Evolutionary conservation across 2,888 invertebrate genomes (phyloP), one percentile per base, ranked within the genome.

Genomic region (Scaptomyza tumidula): DNA sequence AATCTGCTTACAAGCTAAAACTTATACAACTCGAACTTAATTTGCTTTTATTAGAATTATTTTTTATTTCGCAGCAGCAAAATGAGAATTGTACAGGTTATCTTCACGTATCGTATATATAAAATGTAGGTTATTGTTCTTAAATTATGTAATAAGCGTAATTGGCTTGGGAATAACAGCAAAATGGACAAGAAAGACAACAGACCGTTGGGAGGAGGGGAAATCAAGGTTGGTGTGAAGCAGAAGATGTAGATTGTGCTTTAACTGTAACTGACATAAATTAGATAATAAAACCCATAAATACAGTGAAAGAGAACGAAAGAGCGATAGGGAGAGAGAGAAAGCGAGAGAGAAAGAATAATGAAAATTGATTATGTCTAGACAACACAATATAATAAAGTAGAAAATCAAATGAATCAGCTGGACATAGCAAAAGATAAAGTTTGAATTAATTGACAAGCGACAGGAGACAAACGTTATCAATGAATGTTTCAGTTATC

Each of bases 101-200:
- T 65, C 64, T 78, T 72, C 70, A 39, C 9, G 14, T 39, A 3
- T 37, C 14, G 14, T 14, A 39, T 14, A 3, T 14, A 37, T 6
- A 19, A 19, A 19, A 19, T 19, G 1, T 19, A 1, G 19, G 19
- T 19, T 19, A 39, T 59, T 60, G n/a, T 60, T 53, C 35, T 56
- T 83, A 61, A 82, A 82, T 86, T 74, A 86, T 88, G 74, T 79
- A 86, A 88, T 88, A 86, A 86, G 77, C 83, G 76, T 86, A 82
- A 88, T 86, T 88, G 83, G 82, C 82, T 75, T 71, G 59, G 68
- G 56, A 59, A 53, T 50, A 68, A 16, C 53, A 19, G 19, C 11
- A 43, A 45, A 19, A 7, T 9, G 29, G 13, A 24, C 14, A 1
- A 7, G 33, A 16, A 19, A 5, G 10, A 10, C 10, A 9, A 6